Conservation (phyloP, 2,888 invertebrate genomes). For the Siphlonurus alternatus region DNA sequence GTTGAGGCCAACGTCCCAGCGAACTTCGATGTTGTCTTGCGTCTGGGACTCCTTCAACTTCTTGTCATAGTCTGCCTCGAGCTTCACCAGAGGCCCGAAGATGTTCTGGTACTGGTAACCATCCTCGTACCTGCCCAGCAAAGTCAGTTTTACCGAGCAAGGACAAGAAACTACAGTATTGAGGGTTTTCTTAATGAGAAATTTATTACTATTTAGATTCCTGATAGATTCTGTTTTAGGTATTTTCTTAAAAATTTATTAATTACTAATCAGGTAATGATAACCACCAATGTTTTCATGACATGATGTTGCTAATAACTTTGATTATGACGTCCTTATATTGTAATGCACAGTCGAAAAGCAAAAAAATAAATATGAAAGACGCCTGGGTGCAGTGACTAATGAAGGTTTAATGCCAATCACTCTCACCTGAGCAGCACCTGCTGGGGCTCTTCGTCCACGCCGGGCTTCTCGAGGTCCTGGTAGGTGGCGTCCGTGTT, state of each 20-base stretch:
- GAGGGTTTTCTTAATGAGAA: neutral
- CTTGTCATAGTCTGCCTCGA: conserved; percentile 98
- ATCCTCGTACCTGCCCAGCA: conserved; percentile 85
- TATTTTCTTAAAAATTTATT: conserved; percentile 1
- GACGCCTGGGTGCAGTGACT: too few species aligned
- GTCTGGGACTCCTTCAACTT: conserved; percentile 95
- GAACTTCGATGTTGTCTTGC: conserved; percentile 93
- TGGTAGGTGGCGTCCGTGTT: conserved; percentile 96
- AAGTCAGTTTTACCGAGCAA: too few species aligned
- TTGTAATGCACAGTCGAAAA: too few species aligned
- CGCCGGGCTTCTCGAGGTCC: conserved; percentile 94
- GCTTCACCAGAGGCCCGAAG: conserved; percentile 88
- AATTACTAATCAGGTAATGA: neutral
- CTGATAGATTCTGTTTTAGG: neutral
- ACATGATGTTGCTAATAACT: too few species aligned
- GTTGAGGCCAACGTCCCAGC: conserved; percentile 97
- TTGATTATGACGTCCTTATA: too few species aligned
- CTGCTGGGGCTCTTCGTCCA: conserved; percentile 95
- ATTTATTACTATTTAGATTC: neutral
- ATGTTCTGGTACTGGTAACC: conserved; percentile 99
- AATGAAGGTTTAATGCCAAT: too few species aligned
- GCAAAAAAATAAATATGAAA: too few species aligned
- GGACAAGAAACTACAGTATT: too few species aligned
- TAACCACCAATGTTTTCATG: too few species aligned
- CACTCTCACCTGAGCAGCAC: conserved; percentile 35